Conservation (phyloP, 2,888 invertebrate species). For the Brachyptera risi region DNA sequence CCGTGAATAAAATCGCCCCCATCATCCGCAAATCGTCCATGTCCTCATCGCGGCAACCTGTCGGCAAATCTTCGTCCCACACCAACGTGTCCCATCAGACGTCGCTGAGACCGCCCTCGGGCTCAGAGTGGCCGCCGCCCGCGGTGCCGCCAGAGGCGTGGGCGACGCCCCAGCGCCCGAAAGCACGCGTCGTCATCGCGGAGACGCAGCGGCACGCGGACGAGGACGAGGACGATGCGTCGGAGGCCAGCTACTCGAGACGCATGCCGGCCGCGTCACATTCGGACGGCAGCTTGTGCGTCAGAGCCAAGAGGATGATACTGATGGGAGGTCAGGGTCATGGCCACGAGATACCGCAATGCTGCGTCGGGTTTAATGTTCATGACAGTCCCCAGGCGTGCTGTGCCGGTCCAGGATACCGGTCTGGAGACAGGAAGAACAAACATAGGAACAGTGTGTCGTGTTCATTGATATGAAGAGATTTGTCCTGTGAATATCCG, state of each 20-base stretch:
- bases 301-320: conserved; percentile 20
- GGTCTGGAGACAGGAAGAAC: background rate
- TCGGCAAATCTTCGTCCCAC: background rate
- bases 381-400: conserved; percentile 16
- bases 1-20: background rate
- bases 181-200: conserved; percentile 6
- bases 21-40: background rate
- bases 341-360: conserved; percentile 4
- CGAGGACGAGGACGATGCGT: background rate
- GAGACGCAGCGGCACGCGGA: background rate
- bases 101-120: background rate
- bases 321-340: conserved; percentile 12
- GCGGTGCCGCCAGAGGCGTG: background rate
- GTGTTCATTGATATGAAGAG: conserved; percentile 14
- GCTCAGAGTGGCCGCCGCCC: conserved; percentile 10
- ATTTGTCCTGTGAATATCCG: too few relatives aligned
- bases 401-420: background rate
- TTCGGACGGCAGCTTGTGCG: conserved; percentile 23
- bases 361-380: background rate
- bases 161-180: background rate
- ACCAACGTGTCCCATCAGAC: background rate
- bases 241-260: background rate
- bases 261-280: conserved; percentile 19
- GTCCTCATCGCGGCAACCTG: background rate
- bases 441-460: conserved; percentile 27